phyloP scores from a whole-genome alignment of 2,113 vertebrate species.

The Holacanthus passer region DNA sequence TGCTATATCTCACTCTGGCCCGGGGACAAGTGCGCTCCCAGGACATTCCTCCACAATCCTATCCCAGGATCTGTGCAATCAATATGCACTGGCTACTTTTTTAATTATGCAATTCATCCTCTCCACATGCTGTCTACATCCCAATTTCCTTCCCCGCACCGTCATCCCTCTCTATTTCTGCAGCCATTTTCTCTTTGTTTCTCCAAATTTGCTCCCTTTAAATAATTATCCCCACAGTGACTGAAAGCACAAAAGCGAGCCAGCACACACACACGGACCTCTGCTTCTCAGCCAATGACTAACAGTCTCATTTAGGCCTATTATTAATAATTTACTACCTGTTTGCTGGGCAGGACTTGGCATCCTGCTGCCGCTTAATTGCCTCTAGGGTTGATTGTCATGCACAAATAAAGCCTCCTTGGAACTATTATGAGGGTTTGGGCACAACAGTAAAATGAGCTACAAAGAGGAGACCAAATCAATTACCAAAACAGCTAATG shows the following conservation, averaged over 20 bases:
- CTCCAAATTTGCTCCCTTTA: constrained; percentile 41
- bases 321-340: constrained; percentile 64
- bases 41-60: constrained; percentile 53
- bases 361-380: constrained; percentile 59
- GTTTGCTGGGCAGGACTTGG: constrained; percentile 46
- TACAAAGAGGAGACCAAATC: background rate
- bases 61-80: constrained; percentile 62
- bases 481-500: background rate
- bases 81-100: constrained; percentile 60
- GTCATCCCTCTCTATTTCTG: constrained; percentile 37
- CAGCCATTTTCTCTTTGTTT: constrained; percentile 54
- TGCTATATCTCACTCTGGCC: constrained; percentile 56
- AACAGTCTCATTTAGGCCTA: constrained; percentile 58
- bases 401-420: constrained; percentile 38
- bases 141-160: constrained; percentile 32
- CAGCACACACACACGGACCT: constrained; percentile 24
- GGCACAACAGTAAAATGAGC: constrained; percentile 2
- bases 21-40: constrained; percentile 46
- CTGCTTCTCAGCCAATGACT: constrained; percentile 39
- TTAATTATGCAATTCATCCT: constrained; percentile 75
- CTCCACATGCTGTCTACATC: constrained; percentile 49
- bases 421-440: constrained; percentile 5
- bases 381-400: constrained; percentile 28
- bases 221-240: constrained; percentile 63
- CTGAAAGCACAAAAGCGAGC: constrained; percentile 29